phyloP scores from a whole-genome alignment of 2,888 invertebrate species.

The Chromoteleia sp. region DNA sequence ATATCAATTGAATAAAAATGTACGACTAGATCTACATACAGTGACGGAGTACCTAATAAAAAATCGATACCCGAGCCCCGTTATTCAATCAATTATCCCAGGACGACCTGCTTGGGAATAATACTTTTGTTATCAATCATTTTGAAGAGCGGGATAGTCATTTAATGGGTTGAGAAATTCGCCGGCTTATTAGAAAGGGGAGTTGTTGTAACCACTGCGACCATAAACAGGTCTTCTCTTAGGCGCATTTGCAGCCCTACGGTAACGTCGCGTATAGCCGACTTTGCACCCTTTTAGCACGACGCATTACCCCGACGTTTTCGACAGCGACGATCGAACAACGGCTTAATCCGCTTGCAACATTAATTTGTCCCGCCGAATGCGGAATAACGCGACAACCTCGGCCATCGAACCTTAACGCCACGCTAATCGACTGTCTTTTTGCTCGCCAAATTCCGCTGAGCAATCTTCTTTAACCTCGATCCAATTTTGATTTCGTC shows the following conservation, averaged over 20 bases:
- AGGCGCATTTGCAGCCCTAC: conserved; percentile 55
- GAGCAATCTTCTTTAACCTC: neutral
- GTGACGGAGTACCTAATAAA: too few relatives aligned
- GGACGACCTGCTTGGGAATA: neutral
- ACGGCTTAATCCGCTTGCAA: conserved; percentile 70
- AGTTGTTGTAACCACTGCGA: conserved; percentile 53
- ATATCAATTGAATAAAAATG: too few relatives aligned
- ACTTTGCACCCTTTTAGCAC: conserved; percentile 69
- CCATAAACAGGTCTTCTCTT: conserved; percentile 63
- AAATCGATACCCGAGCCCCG: too few relatives aligned
- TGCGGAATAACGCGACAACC: conserved; percentile 28
- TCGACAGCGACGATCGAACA: conserved; percentile 63
- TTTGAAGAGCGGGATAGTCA: conserved; percentile 20
- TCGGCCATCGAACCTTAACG: conserved; percentile 39
- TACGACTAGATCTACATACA: too few relatives aligned
- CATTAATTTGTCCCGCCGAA: conserved; percentile 66
- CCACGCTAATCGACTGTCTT: conserved; percentile 20
- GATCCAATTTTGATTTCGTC: neutral
- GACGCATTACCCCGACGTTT: conserved; percentile 60
- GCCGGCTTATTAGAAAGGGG: conserved; percentile 42
- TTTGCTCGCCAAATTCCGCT: conserved; percentile 2
- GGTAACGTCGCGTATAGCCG: conserved; percentile 26
- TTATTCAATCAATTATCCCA: neutral
- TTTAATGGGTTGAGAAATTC: conserved; percentile 55
- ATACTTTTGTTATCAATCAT: conserved; percentile 36